Evolutionary conservation across 2,888 invertebrate species (phyloP).

Genomic region (Lasius platythorax): DNA sequence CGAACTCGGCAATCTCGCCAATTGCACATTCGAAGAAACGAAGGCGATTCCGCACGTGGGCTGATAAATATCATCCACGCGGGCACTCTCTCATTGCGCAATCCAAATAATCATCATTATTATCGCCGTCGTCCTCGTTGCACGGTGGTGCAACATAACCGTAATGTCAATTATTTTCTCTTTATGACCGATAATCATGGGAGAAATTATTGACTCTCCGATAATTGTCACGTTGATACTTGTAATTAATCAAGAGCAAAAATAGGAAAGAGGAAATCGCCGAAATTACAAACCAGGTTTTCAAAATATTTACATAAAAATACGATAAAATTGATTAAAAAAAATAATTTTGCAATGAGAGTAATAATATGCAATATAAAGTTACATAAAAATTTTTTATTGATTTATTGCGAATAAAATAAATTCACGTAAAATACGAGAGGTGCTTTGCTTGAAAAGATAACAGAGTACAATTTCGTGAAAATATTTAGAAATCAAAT

Average conservation of each 20-base stretch:
- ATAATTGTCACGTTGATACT: not conserved
- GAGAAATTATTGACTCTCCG: not conserved
- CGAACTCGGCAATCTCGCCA: conserved; percentile 66
- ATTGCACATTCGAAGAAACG: conserved; percentile 58
- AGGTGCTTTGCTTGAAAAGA: not conserved
- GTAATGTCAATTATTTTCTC: conserved; percentile 22
- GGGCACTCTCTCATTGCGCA: conserved; percentile 32
- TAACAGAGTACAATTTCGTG: not conserved
- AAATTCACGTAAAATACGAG: not conserved
- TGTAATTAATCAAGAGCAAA: not conserved
- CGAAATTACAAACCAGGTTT: not conserved
- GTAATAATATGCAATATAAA: conserved; percentile 5
- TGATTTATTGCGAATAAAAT: not conserved
- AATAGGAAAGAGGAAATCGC: not conserved
- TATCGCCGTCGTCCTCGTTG: not conserved
- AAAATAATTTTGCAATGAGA: not conserved
- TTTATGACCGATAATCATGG: conserved; percentile 6
- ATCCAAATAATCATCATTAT: conserved; percentile 45
- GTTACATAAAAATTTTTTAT: not conserved
- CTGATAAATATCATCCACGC: conserved; percentile 45
- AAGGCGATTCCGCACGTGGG: conserved; percentile 43
- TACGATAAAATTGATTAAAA: not conserved
- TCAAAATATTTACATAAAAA: not conserved
- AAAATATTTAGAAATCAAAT: conserved; percentile 8
- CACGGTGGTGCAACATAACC: not conserved